phyloP scores from a whole-genome alignment of 1,140 invertebrate genomes.

The Caerostris extrusa region DNA sequence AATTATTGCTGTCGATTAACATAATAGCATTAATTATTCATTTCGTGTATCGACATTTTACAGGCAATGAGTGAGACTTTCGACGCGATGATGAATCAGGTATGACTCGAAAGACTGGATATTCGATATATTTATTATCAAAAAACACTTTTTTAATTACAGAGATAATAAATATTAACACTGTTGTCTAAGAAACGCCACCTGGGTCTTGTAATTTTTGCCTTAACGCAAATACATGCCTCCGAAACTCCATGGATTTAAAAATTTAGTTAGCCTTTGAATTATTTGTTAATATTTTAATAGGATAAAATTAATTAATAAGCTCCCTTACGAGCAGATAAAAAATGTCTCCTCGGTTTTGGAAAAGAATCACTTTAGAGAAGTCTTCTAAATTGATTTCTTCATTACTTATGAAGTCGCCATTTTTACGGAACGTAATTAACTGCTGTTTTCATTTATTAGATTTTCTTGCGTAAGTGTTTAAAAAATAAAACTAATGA shows the following conservation, averaged over 20 bases:
- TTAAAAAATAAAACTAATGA: too few species aligned
- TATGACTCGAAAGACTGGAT: neutral
- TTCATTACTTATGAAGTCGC: neutral
- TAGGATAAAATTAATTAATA: neutral
- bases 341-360: neutral
- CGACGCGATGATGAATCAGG: neutral
- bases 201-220: neutral
- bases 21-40: conserved; percentile 52
- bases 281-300: neutral
- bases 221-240: neutral
- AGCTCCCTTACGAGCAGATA: neutral
- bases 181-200: neutral
- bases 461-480: neutral
- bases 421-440: neutral
- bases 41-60: conserved; percentile 43
- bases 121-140: neutral
- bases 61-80: neutral
- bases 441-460: neutral
- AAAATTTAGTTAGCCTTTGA: neutral
- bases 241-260: neutral
- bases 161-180: neutral
- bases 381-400: neutral
- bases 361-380: neutral
- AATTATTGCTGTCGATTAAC: conserved; percentile 42
- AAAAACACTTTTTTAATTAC: neutral